Base-by-base conservation (phyloP, 2,797 vertebrate species). In the Intellagama lesueurii region DNA sequence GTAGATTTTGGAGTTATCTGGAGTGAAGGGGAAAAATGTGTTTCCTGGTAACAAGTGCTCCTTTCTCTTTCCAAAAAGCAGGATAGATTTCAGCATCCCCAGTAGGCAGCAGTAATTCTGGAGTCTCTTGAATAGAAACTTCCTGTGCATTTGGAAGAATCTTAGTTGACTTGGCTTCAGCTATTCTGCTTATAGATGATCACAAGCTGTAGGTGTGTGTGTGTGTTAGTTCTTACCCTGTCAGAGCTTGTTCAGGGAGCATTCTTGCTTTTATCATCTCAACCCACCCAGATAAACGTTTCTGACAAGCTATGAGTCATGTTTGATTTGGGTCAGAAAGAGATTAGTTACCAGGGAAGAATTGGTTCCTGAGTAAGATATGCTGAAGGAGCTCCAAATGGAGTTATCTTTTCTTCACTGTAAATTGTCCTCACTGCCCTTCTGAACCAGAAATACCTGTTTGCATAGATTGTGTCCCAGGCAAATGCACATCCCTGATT, bases 221-320 rank as follows among this genome's bases (percentile, higher is more conserved):
- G 19, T 91, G 72, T 32, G 60, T 82, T 92, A 80, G 14, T 60
- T 92, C 83, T 44, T 24, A 0, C 86, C 91, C n/a, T 91, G 90
- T 90, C 1, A 22, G 85, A 88, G 72, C 94, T 91, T 94, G 69
- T 87, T 79, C 88, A 75, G 35, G 52, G 75, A 89, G 75, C 86
- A 76, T 94, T 91, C 90, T 90, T 94, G 86, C 89, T 90, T 88
- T 94, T 87, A 89, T 91, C 94, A 95, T 93, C 89, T 91, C 90
- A 91, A 94, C 92, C 94, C 87, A 94, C 94, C 95, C 81, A 88
- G 91, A 92, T 91, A 91, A 93, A 94, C 91, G 92, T 95, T 93
- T 90, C 85, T 93, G 86, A 94, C 0, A 0, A 86, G 91, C 90
- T 92, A 72, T 95, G 94, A 96, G 94, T 96, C 94, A 94, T 81